A percentile compares a stretch with the other conserved stretches of the same genome.
Conservation (phyloP, 2,888 invertebrate genomes). For the Sarcophaga carnaria region DNA sequence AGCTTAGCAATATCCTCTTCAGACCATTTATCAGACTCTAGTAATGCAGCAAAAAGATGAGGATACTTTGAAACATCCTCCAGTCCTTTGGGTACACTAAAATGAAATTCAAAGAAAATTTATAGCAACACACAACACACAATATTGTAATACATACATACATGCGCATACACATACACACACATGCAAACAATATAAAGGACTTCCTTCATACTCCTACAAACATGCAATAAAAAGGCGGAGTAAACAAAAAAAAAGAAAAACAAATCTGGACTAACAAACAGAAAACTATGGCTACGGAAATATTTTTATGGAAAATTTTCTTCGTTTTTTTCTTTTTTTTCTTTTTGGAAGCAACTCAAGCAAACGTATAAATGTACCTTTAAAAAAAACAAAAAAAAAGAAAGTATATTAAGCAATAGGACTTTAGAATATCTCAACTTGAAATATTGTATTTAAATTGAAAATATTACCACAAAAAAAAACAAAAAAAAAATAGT, state of each 20-base stretch:
- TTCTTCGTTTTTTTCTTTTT: too few species aligned
- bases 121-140: conserved; percentile 40
- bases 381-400: not conserved
- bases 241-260: not conserved
- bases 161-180: not conserved
- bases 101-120: conserved; percentile 42
- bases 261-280: conserved; percentile 5
- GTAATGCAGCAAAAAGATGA: conserved; percentile 89
- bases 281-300: not conserved
- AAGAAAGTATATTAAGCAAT: too few species aligned
- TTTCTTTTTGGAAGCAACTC: too few species aligned
- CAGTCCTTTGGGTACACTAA: conserved; percentile 87
- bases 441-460: conserved; percentile 78
- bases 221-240: conserved; percentile 1
- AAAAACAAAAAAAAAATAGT: not conserved
- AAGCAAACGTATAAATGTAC: too few species aligned
- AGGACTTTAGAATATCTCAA: conserved; percentile 10
- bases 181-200: not conserved
- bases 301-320: not conserved
- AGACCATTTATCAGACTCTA: conserved; percentile 91
- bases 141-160: not conserved
- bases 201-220: not conserved
- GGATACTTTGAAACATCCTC: conserved; percentile 94
- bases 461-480: conserved; percentile 70
- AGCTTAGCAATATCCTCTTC: conserved; percentile 91